Evolutionary conservation across 2,888 invertebrate species (phyloP).

Genomic region (Calameuta filiformis): DNA sequence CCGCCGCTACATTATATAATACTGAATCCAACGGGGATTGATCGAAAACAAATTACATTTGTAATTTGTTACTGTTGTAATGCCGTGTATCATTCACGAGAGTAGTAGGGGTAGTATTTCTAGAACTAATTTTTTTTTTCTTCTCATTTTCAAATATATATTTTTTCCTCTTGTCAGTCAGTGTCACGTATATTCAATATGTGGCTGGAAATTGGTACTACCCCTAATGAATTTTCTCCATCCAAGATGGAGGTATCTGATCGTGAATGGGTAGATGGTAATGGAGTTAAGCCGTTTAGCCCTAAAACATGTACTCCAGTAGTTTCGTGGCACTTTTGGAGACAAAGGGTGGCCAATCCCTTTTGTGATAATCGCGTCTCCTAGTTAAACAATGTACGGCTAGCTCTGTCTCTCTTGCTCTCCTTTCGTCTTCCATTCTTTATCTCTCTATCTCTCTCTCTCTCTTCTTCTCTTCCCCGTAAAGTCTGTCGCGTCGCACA

Average conservation of each 20-base stretch:
- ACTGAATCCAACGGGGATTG: background rate
- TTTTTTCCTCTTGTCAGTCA: background rate
- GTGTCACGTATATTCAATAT: background rate
- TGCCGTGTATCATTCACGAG: background rate
- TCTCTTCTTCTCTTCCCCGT: background rate
- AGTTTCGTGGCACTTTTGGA: slow-evolving; percentile 31
- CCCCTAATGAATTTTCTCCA: slow-evolving; percentile 3
- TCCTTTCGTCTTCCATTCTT: background rate
- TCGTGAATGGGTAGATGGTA: slow-evolving; percentile 14
- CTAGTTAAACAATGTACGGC: background rate
- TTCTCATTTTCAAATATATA: background rate
- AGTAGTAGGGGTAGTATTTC: background rate
- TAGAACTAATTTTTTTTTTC: too few relatives aligned
- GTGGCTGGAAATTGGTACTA: background rate
- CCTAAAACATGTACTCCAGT: slow-evolving; percentile 34
- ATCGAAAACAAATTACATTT: background rate
- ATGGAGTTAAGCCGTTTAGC: slow-evolving; percentile 43
- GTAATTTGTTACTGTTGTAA: too few relatives aligned
- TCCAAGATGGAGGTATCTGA: slow-evolving; percentile 5
- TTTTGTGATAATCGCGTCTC: slow-evolving; percentile 14
- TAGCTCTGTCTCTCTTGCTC: background rate
- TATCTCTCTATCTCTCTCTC: background rate
- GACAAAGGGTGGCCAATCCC: too few relatives aligned
- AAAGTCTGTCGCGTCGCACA: background rate
- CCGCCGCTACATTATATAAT: background rate